Conservation (phyloP, 1,140 invertebrate species). For the Nasonia giraulti region DNA sequence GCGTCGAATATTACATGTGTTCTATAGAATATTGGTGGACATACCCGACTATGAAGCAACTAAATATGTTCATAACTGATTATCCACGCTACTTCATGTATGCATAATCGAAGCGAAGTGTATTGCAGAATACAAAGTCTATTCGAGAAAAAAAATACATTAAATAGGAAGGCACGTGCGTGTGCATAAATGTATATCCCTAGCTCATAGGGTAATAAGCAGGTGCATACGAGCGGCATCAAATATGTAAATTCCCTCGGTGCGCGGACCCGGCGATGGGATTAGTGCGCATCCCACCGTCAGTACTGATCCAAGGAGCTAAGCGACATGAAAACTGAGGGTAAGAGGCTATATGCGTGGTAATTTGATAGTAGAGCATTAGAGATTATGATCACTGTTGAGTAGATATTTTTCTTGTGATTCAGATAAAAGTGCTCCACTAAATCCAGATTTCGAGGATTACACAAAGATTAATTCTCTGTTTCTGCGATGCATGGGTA, state of each 20-base stretch:
- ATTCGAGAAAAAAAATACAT: not conserved
- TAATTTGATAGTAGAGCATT: no score
- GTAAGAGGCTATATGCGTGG: not conserved
- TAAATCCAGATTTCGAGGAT: no score
- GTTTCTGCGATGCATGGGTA: not conserved
- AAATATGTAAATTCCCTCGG: constrained; percentile 2
- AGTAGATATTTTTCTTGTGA: no score
- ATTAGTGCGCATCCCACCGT: not conserved
- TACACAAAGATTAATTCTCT: not conserved
- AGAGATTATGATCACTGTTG: no score
- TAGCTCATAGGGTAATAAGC: not conserved
- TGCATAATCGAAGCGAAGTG: no score
- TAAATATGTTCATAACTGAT: no score
- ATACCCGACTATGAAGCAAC: no score
- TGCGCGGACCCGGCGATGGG: not conserved
- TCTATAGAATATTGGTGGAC: no score
- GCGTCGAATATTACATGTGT: no score
- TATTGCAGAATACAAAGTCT: not conserved
- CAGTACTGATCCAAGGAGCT: not conserved
- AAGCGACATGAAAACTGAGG: not conserved
- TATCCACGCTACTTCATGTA: no score
- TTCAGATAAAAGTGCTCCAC: no score
- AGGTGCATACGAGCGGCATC: not conserved
- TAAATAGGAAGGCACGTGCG: not conserved
- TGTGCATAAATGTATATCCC: not conserved